Base-by-base conservation (phyloP, 2,888 invertebrate genomes). In the Aleiodes alternator region DNA sequence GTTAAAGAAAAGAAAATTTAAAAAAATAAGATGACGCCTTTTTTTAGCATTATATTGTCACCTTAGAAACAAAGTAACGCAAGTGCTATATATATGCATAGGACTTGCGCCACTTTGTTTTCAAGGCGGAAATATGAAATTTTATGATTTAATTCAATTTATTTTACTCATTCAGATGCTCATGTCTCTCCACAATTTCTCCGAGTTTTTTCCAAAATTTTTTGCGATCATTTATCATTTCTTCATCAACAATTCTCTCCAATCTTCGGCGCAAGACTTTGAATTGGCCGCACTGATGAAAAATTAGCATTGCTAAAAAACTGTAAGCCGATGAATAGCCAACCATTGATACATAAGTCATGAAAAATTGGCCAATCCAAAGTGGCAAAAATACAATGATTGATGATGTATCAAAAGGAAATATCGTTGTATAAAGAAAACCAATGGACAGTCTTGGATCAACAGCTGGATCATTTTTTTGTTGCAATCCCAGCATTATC, bases 211-310 rank as follows among this genome's bases (percentile, higher is more conserved):
- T 64, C 77, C 76, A 79, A 68, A 77, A 77, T 76, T 55, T 55
- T 73, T 43, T 68, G 8, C 51, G 76, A 57, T 71, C 55, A 14
- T 59, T 68, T 31, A 76, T 50, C 43, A 64, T 76, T 23, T 72
- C 57, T 34, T 73, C 71, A 55, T 72, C 76, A 38, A 75, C 78
- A 38, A 79, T 51, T 69, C 76, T 78, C 1, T 55, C 57, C 16
- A 79, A 55, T 12, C 69, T 59, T 31, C 76, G 69, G 59, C 72
- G 75, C 31, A 76, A 57, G 1, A 75, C 73, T 6, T 76, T 74
- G 6, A 87, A 57, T 72, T 87, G 87, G 4, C 84, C 84, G 53
- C 86, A 87, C 5, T 85, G 61, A 69, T 87, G 87, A 34, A 85
- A 59, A 1, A 85, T 79, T 11, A 86, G 72, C 11, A 84, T 80